phyloP scores from a whole-genome alignment of 2,797 vertebrate species.

The Enteromius unitaeniatus region DNA sequence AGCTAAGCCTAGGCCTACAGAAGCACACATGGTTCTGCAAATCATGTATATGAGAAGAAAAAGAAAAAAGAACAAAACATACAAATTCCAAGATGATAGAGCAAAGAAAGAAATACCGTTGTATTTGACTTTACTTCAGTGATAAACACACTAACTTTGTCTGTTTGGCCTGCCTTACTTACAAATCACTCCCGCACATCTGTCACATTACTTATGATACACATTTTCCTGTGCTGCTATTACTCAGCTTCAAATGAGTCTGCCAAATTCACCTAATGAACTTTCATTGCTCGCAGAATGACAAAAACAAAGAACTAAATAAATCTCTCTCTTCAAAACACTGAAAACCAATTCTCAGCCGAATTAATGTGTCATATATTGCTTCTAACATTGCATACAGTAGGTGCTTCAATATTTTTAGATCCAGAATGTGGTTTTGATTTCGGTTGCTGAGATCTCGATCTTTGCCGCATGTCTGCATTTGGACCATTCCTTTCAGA shows the following conservation, averaged over 20 bases:
- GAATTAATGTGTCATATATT: slow-evolving; percentile 25
- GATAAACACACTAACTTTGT: slow-evolving; percentile 13
- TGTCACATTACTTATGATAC: slow-evolving; percentile 64
- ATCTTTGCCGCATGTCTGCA: neutral
- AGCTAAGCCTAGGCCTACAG: neutral
- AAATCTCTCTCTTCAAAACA: slow-evolving; percentile 54
- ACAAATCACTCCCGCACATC: slow-evolving; percentile 65
- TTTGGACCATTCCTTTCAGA: neutral
- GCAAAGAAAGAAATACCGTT: neutral
- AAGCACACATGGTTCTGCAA: neutral
- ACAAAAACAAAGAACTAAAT: slow-evolving; percentile 42
- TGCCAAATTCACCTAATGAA: slow-evolving; percentile 59
- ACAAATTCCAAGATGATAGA: too few species aligned
- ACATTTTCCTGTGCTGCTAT: slow-evolving; percentile 49
- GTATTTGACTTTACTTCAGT: neutral
- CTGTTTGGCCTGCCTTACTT: slow-evolving; percentile 1
- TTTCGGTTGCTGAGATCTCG: neutral
- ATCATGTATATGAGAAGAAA: neutral
- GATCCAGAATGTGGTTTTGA: slow-evolving; percentile 42
- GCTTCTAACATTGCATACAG: slow-evolving; percentile 40
- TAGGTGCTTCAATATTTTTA: slow-evolving; percentile 40
- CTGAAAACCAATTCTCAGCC: slow-evolving; percentile 36
- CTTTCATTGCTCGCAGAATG: slow-evolving; percentile 48
- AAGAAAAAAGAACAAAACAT: neutral
- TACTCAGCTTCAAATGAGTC: slow-evolving; percentile 37